Evolutionary conservation across 2,113 vertebrate genomes (phyloP), one percentile per base, ranked within the genome.

Genomic region (Brachypodius melanocephalos): DNA sequence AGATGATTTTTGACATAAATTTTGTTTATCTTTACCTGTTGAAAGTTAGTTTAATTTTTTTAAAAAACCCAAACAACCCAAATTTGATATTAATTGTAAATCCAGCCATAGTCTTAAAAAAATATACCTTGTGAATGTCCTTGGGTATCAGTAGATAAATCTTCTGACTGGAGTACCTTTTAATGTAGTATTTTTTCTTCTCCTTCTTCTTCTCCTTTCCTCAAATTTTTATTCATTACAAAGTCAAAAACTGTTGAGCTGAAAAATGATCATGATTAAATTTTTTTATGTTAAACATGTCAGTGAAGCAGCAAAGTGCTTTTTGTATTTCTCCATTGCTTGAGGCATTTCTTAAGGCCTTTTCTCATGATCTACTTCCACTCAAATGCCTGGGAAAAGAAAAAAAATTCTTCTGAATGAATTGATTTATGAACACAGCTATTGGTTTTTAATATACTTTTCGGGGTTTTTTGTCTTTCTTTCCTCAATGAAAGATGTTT

Each of bases 211-310:
- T 82, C 43, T 62, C 79, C 58, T 79, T 69, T 91, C 66, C 36
- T 82, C 57, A 71, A 54, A 48, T 73, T 92, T 94, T 79, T 87
- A 65, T 87, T 95, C 90, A 85, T 87, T 86, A 66, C 2, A 6
- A 93, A 93, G 65, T 89, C 61, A 89, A 88, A 86, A 95, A 76
- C 42, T 68, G 66, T 84, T 88, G 66, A 90, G 87, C 58, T 95
- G 90, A 93, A 94, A 97, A 96, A 93, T 79, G 19, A 82, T 89
- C 58, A 93, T 0, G 4, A 89, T 95, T 94, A 81, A 93, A 89
- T 97, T 97, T 96, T 94, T 92, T 86, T 78, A 68, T 93, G 83
- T 84, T 94, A 90, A 96, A 89, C 26, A 43, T 38, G 62, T 81
- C 93, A 87, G 48, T 79, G 86, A 90, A 93, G 86, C 65, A 95